Evolutionary conservation across 2,797 vertebrate genomes (phyloP).

Genomic region (Sebastes dallii): DNA sequence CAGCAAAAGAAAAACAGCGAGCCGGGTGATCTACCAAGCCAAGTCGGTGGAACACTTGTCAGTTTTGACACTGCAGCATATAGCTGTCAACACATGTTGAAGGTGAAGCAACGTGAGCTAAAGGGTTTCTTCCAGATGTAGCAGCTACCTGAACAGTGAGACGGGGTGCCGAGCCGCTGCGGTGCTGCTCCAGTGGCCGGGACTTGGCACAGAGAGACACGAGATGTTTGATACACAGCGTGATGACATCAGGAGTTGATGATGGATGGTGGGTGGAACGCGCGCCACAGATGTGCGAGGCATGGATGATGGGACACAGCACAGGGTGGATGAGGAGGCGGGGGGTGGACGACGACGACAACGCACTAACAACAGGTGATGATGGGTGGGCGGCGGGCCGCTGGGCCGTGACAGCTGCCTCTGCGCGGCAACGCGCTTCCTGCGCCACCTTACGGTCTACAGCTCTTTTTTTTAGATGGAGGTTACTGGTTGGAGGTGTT

Average conservation of each 20-base stretch:
- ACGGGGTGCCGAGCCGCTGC: background rate
- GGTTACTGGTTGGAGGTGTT: background rate
- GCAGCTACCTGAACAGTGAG: background rate
- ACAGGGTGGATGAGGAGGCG: slow-evolving; percentile 7
- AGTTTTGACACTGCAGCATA: slow-evolving; percentile 3
- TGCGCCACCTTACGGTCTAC: slow-evolving; percentile 2
- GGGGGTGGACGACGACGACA: background rate
- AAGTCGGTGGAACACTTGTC: background rate
- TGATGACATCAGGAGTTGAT: slow-evolving; percentile 26
- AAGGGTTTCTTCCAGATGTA: background rate
- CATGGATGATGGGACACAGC: slow-evolving; percentile 41
- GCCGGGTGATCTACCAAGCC: background rate
- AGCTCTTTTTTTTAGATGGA: background rate
- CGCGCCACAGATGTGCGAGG: slow-evolving; percentile 32
- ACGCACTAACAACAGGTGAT: slow-evolving; percentile 37
- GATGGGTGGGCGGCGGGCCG: slow-evolving; percentile 45
- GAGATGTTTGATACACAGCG: slow-evolving; percentile 31
- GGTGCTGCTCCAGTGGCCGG: slow-evolving; percentile 57
- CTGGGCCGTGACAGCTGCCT: slow-evolving; percentile 43
- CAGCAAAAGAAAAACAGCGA: slow-evolving; percentile 3
- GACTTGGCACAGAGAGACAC: slow-evolving; percentile 53
- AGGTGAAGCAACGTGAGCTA: background rate
- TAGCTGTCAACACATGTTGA: background rate
- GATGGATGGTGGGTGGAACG: slow-evolving; percentile 45
- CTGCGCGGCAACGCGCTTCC: slow-evolving; percentile 12